phyloP scores from a whole-genome alignment of 1,140 invertebrate species.

The Thaumetopoea pityocampa region DNA sequence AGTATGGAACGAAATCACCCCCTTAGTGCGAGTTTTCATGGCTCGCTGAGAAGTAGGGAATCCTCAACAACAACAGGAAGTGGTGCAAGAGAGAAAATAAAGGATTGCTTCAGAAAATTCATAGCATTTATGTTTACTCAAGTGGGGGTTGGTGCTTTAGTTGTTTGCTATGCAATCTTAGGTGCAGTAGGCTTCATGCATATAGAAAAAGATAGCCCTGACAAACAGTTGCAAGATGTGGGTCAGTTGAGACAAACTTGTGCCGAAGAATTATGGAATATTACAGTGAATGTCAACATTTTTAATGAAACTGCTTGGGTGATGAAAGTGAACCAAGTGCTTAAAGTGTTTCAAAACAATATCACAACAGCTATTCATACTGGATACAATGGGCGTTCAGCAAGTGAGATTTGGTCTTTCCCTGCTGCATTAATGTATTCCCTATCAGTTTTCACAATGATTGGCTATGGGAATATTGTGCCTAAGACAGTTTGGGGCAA shows the following conservation, averaged over 20 bases:
- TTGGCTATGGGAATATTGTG: constrained; percentile 96
- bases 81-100: constrained; percentile 83
- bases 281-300: constrained; percentile 83
- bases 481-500: constrained; percentile 94
- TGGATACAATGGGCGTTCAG: constrained; percentile 86
- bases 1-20: constrained; percentile 54
- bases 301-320: constrained; percentile 86
- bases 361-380: constrained; percentile 83
- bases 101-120: constrained; percentile 89
- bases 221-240: constrained; percentile 74
- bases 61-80: constrained; percentile 82
- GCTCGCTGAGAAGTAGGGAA: constrained; percentile 80
- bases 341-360: constrained; percentile 83
- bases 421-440: constrained; percentile 92
- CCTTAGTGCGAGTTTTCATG: constrained; percentile 51
- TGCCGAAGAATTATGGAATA: constrained; percentile 83
- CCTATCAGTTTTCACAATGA: constrained; percentile 93
- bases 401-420: constrained; percentile 87
- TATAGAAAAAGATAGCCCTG: constrained; percentile 86
- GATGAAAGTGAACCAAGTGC: constrained; percentile 78
- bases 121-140: constrained; percentile 95
- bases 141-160: constrained; percentile 95
- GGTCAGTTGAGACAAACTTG: constrained; percentile 72
- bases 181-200: constrained; percentile 94
- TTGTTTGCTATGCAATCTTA: constrained; percentile 95